A percentile compares a stretch with the other conserved stretches of the same genome.
Evolutionary conservation across 2,888 invertebrate species (phyloP).

Genomic region (Hirtodrosophila alboralis): DNA sequence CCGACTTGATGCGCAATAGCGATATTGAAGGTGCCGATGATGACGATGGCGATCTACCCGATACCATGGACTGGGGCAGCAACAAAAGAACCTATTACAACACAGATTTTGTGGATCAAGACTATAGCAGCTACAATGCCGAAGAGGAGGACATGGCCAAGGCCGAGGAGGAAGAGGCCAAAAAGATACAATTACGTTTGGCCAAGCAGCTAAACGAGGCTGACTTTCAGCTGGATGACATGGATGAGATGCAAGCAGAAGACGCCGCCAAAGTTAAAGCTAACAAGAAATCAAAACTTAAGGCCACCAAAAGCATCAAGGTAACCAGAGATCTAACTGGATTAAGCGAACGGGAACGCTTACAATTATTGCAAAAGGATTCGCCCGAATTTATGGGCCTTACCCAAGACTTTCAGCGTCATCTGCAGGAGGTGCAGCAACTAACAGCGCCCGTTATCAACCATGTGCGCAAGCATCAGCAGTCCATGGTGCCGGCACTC

Average conservation of each 20-base stretch:
- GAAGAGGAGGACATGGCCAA: constrained; percentile 89
- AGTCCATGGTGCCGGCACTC: constrained; percentile 88
- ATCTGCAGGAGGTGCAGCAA: constrained; percentile 87
- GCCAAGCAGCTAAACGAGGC: constrained; percentile 91
- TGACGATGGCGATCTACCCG: constrained; percentile 89
- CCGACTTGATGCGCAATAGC: constrained; percentile 85
- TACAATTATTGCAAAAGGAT: constrained; percentile 91
- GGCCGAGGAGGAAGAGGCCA: constrained; percentile 93
- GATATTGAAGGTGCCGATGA: constrained; percentile 90
- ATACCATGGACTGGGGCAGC: constrained; percentile 95
- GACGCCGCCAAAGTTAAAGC: not conserved
- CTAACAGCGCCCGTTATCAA: constrained; percentile 88
- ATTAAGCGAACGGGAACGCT: constrained; percentile 90
- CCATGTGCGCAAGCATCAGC: constrained; percentile 86
- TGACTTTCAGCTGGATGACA: constrained; percentile 86
- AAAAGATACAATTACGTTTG: constrained; percentile 90
- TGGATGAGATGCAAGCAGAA: constrained; percentile 6
- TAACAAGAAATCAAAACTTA: too few species aligned
- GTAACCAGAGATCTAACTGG: constrained; percentile 91
- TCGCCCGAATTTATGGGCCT: constrained; percentile 94
- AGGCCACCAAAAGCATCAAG: constrained; percentile 70
- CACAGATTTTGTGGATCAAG: constrained; percentile 95
- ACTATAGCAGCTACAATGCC: constrained; percentile 86
- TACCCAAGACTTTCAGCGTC: constrained; percentile 91
- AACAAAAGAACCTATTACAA: constrained; percentile 91